Base-by-base conservation (phyloP, 2,797 vertebrate genomes). In the Sciurus vulgaris region DNA sequence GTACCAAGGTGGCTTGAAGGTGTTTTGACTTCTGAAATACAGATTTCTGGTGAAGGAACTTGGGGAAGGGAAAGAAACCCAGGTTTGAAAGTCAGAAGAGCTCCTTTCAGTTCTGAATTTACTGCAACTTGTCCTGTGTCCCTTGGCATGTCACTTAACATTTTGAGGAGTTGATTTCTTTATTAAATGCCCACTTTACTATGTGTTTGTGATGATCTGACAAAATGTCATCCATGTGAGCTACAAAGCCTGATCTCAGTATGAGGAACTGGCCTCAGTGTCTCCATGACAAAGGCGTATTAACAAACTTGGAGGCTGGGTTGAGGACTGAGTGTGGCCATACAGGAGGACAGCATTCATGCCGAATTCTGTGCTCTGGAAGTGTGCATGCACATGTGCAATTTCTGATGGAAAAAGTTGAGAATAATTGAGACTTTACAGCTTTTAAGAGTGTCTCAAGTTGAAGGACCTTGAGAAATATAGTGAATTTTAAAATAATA, bases 391-490 rank as follows among this genome's bases (percentile, higher is more conserved):
- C 2, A 0, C 28, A 2, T 61, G 14, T 30, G 11, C 7, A 22
- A 59, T 93, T 91, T 95, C 74, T 86, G 38, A 70, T 72, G 11
- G 74, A 61, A 83, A 73, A 49, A 6, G 86, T 70, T 67, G 67
- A 38, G 38, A 74, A 65, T 86, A 91, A 67, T 65, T 79, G 49
- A 95, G 88, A 74, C 90, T 95, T 97, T 91, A 96, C 49, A 95
- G 90, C 93, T 83, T 92, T 97, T 97, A 89, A 88, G 73, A 97
- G 89, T 86, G 86, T 96, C 96, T 97, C 90, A 95, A 73, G 93
- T 94, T 96, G 95, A 97, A 97, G 77, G 89, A 82, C 91, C 95
- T 96, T 93, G 92, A 97, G 94, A 97, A 97, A 97, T 91, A 94
- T 30, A 97, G 69, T 92, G 96, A 98, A 95, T 96, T 95, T 82